Evolutionary conservation across 1,140 invertebrate species (phyloP).

Genomic region (Papilio glaucus): DNA sequence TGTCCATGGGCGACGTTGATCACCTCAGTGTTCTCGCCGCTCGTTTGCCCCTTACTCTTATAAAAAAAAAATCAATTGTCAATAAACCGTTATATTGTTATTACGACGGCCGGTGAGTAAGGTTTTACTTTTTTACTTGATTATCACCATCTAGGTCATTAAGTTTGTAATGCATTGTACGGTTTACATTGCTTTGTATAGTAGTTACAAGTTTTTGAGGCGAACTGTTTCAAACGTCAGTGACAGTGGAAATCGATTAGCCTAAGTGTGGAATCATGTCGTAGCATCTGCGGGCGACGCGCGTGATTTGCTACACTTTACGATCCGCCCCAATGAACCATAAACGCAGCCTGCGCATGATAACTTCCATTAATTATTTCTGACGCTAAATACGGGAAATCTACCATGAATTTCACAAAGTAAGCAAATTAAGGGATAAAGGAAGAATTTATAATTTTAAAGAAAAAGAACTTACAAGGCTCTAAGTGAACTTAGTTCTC

Average conservation of each 20-base stretch:
- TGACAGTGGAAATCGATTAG: constrained; percentile 27
- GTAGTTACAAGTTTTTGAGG: not conserved
- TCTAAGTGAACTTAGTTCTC: too few species aligned
- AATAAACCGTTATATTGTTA: too few species aligned
- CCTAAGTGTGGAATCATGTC: constrained; percentile 23
- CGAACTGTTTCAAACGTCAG: not conserved
- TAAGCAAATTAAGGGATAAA: not conserved
- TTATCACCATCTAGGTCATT: too few species aligned
- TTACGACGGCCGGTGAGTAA: too few species aligned
- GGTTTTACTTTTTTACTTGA: too few species aligned
- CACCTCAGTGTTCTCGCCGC: too few species aligned
- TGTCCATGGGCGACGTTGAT: too few species aligned
- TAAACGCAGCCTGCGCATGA: not conserved
- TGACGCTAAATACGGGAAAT: not conserved
- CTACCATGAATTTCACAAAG: not conserved
- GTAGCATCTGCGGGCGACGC: not conserved
- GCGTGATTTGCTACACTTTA: constrained; percentile 6
- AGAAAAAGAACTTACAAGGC: too few species aligned
- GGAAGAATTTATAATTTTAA: not conserved
- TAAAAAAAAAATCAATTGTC: too few species aligned
- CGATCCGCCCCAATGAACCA: not conserved
- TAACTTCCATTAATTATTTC: not conserved
- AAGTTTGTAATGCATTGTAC: not conserved
- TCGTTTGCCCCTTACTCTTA: too few species aligned
- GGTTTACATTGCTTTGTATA: not conserved